Conservation (phyloP, 2,797 vertebrate genomes). For the Salarias fasciatus region DNA sequence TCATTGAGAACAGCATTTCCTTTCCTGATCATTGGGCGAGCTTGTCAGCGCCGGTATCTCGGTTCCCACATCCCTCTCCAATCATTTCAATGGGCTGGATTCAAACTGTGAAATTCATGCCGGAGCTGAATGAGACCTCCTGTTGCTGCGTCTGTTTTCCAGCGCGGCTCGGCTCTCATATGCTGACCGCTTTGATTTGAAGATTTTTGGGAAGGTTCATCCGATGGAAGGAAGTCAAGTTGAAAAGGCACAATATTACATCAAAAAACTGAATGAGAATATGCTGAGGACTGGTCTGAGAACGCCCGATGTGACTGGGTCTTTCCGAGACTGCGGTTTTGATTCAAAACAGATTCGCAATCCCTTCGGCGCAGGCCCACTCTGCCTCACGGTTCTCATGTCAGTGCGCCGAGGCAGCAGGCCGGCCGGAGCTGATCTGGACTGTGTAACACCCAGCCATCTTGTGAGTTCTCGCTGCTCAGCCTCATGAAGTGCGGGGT, state of each 20-base stretch:
- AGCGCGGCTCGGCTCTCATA: conserved; percentile 63
- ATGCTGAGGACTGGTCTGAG: conserved; percentile 52
- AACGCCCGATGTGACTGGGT: conserved; percentile 54
- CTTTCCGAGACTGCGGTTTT: conserved; percentile 64
- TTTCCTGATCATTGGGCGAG: conserved; percentile 76
- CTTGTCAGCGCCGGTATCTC: conserved; percentile 78
- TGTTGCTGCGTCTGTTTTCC: conserved; percentile 76
- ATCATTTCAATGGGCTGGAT: conserved; percentile 81
- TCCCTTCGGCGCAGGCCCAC: conserved; percentile 56
- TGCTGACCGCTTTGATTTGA: conserved; percentile 74
- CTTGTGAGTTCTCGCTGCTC: conserved; percentile 77
- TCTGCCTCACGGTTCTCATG: conserved; percentile 66
- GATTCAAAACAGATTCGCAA: conserved; percentile 81
- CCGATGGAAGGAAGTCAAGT: conserved; percentile 84
- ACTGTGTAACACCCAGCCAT: conserved; percentile 75
- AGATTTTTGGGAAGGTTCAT: conserved; percentile 75
- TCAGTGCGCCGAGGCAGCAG: conserved; percentile 52
- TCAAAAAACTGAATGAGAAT: conserved; percentile 70
- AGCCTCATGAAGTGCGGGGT: conserved; percentile 56
- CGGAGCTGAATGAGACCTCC: conserved; percentile 77
- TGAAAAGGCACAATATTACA: conserved; percentile 77
- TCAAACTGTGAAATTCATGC: conserved; percentile 78
- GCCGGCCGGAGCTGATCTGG: conserved; percentile 70
- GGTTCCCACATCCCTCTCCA: conserved; percentile 81
- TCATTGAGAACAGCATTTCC: conserved; percentile 90